A percentile compares a stretch with the other conserved stretches of the same genome.
These are phyloP conservation scores for Sitobion miscanthi DNA, from an alignment of 1,140 invertebrate species.

Conservation along the genomic window DNA sequence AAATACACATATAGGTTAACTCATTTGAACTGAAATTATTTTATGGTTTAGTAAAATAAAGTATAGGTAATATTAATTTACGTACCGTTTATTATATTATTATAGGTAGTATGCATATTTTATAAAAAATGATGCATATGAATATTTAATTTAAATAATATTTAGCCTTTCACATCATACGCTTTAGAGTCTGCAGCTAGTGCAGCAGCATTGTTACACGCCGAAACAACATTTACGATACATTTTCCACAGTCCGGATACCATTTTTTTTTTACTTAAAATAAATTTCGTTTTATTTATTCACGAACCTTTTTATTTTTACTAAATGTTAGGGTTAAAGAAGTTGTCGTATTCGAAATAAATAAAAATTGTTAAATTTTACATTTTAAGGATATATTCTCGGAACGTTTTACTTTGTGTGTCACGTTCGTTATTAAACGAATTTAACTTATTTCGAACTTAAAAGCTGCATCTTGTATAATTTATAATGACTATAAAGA, in stretches of 20 bases:
- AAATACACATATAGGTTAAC: too few species aligned
- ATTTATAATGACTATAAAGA: conserved; percentile 15
- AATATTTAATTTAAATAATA: not conserved
- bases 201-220: not conserved
- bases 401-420: not conserved
- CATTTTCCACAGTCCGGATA: not conserved
- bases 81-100: too few species aligned
- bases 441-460: not conserved
- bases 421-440: not conserved
- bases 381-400: not conserved
- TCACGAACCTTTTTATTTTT: not conserved
- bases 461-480: conserved; percentile 6
- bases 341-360: not conserved
- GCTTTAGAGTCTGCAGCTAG: not conserved
- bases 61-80: too few species aligned
- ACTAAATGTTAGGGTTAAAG: not conserved
- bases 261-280: not conserved
- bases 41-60: too few species aligned
- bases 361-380: conserved; percentile 10
- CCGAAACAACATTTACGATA: not conserved
- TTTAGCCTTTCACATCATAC: not conserved
- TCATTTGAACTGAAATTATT: too few species aligned
- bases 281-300: not conserved
- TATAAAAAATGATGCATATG: not conserved
- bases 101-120: not conserved